Percentiles rank a stretch among this genome's conserved stretches.
phyloP scores from a whole-genome alignment of 2,797 vertebrate species.

The Erethizon dorsatum region DNA sequence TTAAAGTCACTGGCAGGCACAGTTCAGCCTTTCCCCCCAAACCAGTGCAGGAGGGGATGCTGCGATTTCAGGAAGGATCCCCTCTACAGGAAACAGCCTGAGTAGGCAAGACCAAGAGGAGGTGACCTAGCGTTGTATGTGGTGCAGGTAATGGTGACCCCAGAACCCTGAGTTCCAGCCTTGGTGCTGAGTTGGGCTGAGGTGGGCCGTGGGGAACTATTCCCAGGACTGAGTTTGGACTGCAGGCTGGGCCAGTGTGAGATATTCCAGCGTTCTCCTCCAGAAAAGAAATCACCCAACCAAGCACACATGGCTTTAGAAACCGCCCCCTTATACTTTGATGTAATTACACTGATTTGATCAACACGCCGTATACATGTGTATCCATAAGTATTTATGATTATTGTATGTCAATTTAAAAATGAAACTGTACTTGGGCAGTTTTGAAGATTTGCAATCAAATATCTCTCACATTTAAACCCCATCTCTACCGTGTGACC shows the following conservation, averaged over 20 bases:
- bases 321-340: background rate
- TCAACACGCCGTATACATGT: background rate
- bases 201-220: background rate
- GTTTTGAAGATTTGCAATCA: background rate
- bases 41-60: background rate
- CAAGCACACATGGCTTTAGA: background rate
- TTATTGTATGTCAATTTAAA: background rate
- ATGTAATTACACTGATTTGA: background rate
- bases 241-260: background rate
- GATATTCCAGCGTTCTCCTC: background rate
- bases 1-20: background rate
- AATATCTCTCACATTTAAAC: background rate
- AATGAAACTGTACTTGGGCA: background rate
- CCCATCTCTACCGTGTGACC: background rate
- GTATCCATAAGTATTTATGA: background rate
- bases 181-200: background rate
- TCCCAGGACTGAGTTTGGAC: slow-evolving; percentile 1
- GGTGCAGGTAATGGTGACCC: background rate
- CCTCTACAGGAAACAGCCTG: background rate
- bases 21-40: background rate
- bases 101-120: background rate
- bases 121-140: background rate
- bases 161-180: background rate
- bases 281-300: background rate
- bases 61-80: background rate